Conservation (phyloP, 2,113 vertebrate species). For the Cynocephalus volans region DNA sequence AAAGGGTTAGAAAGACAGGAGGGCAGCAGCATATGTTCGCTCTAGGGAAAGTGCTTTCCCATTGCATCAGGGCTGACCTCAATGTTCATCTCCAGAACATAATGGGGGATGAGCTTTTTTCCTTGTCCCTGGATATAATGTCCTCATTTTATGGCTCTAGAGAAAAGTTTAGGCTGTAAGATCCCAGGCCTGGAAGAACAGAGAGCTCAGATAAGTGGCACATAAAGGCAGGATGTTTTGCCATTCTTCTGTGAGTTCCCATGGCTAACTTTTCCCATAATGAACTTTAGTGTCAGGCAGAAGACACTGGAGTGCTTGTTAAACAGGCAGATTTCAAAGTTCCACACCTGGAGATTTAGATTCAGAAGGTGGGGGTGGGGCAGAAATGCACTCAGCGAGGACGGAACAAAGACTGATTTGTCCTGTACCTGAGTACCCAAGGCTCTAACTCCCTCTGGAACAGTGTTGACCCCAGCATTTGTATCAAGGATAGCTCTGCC, state of each 20-base stretch:
- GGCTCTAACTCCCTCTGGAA: not conserved
- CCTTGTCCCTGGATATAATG: not conserved
- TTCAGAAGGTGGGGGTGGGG: not conserved
- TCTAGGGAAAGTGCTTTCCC: slow-evolving; percentile 22
- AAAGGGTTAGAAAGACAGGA: not conserved
- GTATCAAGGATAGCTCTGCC: not conserved
- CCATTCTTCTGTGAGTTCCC: not conserved
- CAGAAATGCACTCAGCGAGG: not conserved
- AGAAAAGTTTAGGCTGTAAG: not conserved
- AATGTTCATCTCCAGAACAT: not conserved
- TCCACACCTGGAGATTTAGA: not conserved
- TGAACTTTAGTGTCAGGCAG: not conserved
- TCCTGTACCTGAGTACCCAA: not conserved
- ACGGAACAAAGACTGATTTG: slow-evolving; percentile 20
- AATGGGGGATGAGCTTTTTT: not conserved
- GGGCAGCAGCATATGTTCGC: slow-evolving; percentile 52
- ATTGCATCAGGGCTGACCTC: slow-evolving; percentile 15
- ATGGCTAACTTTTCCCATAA: not conserved
- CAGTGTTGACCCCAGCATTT: not conserved
- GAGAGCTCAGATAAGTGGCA: not conserved
- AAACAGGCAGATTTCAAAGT: slow-evolving; percentile 16
- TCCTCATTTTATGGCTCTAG: not conserved
- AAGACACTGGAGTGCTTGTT: not conserved
- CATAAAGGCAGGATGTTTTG: not conserved
- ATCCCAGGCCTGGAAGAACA: not conserved